Percentiles rank a stretch among this genome's conserved stretches.
phyloP scores from a whole-genome alignment of 2,888 invertebrate genomes.

The Cephus nigrinus region DNA sequence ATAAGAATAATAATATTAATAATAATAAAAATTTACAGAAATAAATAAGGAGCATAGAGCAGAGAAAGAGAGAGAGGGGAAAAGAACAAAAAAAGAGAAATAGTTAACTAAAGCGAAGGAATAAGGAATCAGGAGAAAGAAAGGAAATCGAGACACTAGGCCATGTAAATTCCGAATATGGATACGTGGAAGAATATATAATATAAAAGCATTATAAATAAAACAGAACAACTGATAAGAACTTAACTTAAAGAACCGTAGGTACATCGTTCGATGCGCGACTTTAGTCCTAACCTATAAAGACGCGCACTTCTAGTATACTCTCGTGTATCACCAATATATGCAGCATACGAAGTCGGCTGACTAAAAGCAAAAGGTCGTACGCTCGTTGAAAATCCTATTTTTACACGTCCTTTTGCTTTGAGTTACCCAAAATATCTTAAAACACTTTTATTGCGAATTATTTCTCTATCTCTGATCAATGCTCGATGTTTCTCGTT shows the following conservation, averaged over 20 bases:
- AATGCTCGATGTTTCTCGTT: background rate
- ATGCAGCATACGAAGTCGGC: background rate
- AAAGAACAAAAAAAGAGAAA: background rate
- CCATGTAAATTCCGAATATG: background rate
- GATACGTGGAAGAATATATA: slow-evolving; percentile 30
- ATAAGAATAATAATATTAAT: background rate
- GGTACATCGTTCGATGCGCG: background rate
- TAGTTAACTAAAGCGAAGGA: background rate
- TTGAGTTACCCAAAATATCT: background rate
- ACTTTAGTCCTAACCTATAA: background rate
- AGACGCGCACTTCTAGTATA: background rate
- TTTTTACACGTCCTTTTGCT: too few relatives aligned
- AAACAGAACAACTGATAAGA: slow-evolving; percentile 37
- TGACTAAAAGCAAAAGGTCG: too few relatives aligned
- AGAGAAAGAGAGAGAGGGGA: too few relatives aligned
- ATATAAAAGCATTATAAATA: slow-evolving; percentile 49
- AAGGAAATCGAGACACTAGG: background rate
- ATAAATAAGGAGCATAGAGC: background rate
- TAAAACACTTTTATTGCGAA: background rate
- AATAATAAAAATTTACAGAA: background rate
- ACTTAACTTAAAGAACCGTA: slow-evolving; percentile 7
- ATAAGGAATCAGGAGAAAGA: background rate
- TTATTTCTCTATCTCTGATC: background rate
- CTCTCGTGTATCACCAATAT: background rate
- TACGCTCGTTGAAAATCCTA: too few relatives aligned